Evolutionary conservation across 2,113 vertebrate genomes (phyloP), one percentile per base, ranked within the genome.

Genomic region (Pungitius pungitius): DNA sequence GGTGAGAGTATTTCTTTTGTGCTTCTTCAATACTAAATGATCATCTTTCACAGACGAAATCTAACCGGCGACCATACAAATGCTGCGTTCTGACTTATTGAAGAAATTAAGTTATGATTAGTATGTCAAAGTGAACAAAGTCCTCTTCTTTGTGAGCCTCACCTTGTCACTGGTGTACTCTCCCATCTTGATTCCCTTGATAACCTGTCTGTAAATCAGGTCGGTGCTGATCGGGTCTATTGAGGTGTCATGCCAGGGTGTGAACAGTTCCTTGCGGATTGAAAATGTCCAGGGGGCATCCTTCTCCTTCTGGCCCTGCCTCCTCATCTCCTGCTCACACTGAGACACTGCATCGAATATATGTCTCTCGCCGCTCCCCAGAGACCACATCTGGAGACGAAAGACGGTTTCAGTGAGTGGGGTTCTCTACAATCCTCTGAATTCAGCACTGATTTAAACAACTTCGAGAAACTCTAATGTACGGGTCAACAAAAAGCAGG

Each of bases 131-230:
- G n/a, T 22, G 54, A 47, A 52, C 20, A 3, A n/a, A 59, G 12
- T 3, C n/a, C 22, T 75, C 51, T 30, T 8, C 11, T 1, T 69
- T 14, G n/a, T 3, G 13, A 47, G 47, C 18, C 84, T 79, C 70
- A 98, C 97, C 95, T 96, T 96, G n/a, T 96, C 94, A 55, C 95
- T 95, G 49, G 71, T 88, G 75, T 98, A 99, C 15, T 97, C 96
- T 63, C 94, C 95, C 0, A 90, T 92, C 71, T 96, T 92, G 51
- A 99, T 52, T 8, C 94, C 95, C 0, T 89, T 94, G 77, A 98
- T 91, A 79, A 98, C 63, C 86, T 99, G 97, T 64, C 76, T 93
- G 88, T 98, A 98, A 49, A 97, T 96, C 37, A 99, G 96, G 2
- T 96, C 91, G 0, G 97, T 98, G 94, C 96, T 96, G 81, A 96